Evolutionary conservation across 2,888 invertebrate species (phyloP), one percentile per base, ranked within the genome.

Genomic region (Caenorhabditis becei): DNA sequence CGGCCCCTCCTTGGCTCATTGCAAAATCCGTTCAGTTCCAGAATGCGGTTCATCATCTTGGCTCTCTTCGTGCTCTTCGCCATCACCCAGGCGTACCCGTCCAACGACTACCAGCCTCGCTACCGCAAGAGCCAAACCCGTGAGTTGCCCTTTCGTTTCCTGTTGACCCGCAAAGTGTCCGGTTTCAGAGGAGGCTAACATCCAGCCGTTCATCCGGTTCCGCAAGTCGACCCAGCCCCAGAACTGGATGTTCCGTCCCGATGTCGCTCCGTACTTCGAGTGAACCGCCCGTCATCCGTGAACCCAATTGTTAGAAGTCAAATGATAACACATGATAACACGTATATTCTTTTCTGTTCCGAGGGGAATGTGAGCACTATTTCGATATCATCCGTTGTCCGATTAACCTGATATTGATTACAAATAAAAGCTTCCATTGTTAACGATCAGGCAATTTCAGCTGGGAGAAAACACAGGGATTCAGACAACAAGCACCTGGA

Each of bases 131-230:
- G 80, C 62, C 84, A 84, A 53, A 78, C 84, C 59, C 84, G 84
- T 84, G 32, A 79, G 84, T 80, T 58, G 28, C 8, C 51, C 11
- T n/a, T 41, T 0, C 51, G 24, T 23, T 3, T 54, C 26, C 24
- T 10, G 28, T 35, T 51, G n/a, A 51, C 10, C 32, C 28, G 10
- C 28, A 23, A 4, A 41, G 11, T 32, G 18, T 24, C n/a, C 41
- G 37, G 20, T 77, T 84, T 18, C 80, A 85, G 84, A 85, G 70
- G 84, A 85, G 51, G 79, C 84, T 26, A 84, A 84, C 80, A 83
- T 85, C 65, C 85, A 85, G 62, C 85, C 85, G 59, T 85, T 85
- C 75, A 85, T 85, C 35, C 83, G 85, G 14, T 85, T 85, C 82
- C 85, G 85, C 56, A 85, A 85, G 49, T 75, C 84, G 24, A 71